Conservation (phyloP, 2,888 invertebrate species). For the Elysia crispata region DNA sequence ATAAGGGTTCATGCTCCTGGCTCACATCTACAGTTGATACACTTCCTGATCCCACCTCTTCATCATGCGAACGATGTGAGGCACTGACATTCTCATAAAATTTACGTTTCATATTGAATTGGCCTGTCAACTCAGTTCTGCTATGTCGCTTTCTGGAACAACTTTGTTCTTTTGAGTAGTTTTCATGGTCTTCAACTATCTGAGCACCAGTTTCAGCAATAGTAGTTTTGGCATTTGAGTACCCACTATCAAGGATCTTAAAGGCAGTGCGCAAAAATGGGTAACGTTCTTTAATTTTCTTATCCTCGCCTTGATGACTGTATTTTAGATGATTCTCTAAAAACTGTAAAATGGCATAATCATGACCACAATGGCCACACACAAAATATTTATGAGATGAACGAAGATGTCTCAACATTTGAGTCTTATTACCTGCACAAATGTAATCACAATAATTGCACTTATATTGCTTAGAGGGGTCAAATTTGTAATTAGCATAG, state of each 20-base stretch:
- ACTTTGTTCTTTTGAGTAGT: background rate
- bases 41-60: no score
- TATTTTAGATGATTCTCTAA: no score
- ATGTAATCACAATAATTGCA: constrained; percentile 26
- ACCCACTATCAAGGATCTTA: background rate
- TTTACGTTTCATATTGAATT: background rate
- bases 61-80: no score
- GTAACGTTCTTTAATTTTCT: background rate
- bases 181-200: background rate
- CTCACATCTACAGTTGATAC: no score
- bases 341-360: no score
- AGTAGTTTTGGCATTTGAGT: background rate
- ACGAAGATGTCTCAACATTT: no score
- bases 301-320: background rate
- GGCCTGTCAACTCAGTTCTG: background rate
- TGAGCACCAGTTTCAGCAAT: background rate
- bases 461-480: background rate
- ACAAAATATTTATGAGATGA: no score
- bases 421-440: background rate
- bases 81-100: background rate
- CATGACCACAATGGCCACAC: no score
- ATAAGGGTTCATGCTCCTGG: no score
- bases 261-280: background rate
- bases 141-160: background rate
- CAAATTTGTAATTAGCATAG: background rate